phyloP scores from a whole-genome alignment of 2,888 invertebrate species.

The Phalangium opilio region DNA sequence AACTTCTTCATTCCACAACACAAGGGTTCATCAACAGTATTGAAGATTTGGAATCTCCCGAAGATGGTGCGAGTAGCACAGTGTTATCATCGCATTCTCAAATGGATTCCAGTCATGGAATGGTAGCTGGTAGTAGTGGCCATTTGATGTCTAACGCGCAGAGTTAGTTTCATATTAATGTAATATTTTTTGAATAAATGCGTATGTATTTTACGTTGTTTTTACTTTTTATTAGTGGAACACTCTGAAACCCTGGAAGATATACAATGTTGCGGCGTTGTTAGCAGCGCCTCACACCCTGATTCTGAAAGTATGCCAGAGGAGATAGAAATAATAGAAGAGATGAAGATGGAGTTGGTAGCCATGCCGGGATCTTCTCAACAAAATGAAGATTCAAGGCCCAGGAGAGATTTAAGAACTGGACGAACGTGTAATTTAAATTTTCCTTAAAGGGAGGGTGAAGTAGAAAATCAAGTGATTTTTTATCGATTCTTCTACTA shows the following conservation, averaged over 20 bases:
- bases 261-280: conserved; percentile 13
- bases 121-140: not conserved
- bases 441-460: too few species aligned
- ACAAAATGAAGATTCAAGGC: conserved; percentile 12
- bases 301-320: conserved; percentile 13
- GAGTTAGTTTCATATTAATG: too few species aligned
- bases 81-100: too few species aligned
- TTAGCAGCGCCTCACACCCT: conserved; percentile 16
- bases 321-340: conserved; percentile 4
- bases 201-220: too few species aligned
- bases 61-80: too few species aligned
- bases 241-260: conserved; percentile 9
- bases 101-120: too few species aligned
- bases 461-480: too few species aligned
- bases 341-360: too few species aligned
- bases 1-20: conserved; percentile 14
- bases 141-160: not conserved
- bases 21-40: conserved; percentile 1
- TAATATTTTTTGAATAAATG: too few species aligned
- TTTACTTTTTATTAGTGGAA: not conserved
- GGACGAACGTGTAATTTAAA: conserved; percentile 11
- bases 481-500: too few species aligned
- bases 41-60: too few species aligned
- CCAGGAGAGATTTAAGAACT: conserved; percentile 13
- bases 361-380: conserved; percentile 7